Evolutionary conservation across 2,113 vertebrate genomes (phyloP), one percentile per base, ranked within the genome.

Genomic region (Rattus norvegicus): DNA sequence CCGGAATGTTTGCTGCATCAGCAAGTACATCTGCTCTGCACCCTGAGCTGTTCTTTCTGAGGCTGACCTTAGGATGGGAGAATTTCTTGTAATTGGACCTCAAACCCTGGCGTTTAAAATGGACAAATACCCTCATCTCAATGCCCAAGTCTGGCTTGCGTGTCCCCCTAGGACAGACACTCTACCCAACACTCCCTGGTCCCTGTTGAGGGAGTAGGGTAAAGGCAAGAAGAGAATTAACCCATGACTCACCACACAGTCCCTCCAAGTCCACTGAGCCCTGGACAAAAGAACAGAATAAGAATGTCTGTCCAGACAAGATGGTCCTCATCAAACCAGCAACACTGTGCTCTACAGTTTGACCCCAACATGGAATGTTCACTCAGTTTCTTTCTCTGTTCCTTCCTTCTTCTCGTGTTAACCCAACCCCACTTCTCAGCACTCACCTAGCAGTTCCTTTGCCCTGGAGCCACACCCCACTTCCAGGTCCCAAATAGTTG

Each of bases 401-500:
- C 72, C 16, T 81, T 49, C 59, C 30, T 47, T 76, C 30, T 47
- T 76, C 30, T 49, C 76, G 14, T 56, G 26, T 47, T 17, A 39
- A 16, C 36, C 28, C 56, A 14, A 6, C 13, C 39, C 20, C 9
- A 81, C 65, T 90, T 47, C n/a, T 69, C 87, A 87, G 84, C 88
- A 70, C 47, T 76, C 11, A 0, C 47, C 16, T 63, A 89, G 87
- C 39, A 75, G 36, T n/a, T 65, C 56, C 30, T 80, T 91, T 90
- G 54, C 92, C 70, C 85, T 54, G 28, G 79, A 59, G 59, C 94
- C 65, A 84, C 92, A 73, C 80, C 65, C 80, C 67, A 81, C 33
- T 69, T 97, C 56, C 7, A 9, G 88, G n/a, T 90, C 83, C 91
- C 93, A 88, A 94, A 93, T 76, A 90, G 90, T 69, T 83, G 16